Base-by-base conservation (phyloP, 1,140 invertebrate genomes). In the Tribolium madens region DNA sequence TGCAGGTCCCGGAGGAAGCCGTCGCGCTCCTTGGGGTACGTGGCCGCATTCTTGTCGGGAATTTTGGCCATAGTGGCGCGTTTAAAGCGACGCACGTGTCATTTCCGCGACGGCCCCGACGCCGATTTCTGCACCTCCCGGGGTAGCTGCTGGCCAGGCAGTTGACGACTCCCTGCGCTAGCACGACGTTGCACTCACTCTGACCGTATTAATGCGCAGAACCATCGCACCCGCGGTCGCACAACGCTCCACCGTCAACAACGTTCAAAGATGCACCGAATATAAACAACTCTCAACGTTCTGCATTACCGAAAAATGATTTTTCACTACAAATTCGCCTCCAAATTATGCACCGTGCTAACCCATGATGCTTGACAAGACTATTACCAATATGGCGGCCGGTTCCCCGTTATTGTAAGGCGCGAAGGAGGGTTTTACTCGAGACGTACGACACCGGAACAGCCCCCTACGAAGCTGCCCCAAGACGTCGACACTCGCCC, bases 1-100 rank as follows among this genome's bases (percentile, higher is more conserved):
- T 89, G 88, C 78, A 95, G 87, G 81, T 93, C 92, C 83, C 90
- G 88, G 76, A 94, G 86, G 88, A 94, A 94, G 80, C 88, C 88
- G 75, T 90, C 89, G 80, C 91, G 89, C 87, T 93, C 92, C 87
- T 90, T 88, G 83, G 90, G 88, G 87, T 93, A 93, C 79, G 88
- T 90, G 85, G 89, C 89, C 80, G 91, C 89, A 86, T 93, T 92
- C 89, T 93, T 93, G 87, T 91, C 91, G 82, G 91, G 88, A 87
- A 91, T 87, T 86, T 89, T 88, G 85, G 92, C 91, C 91, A 92
- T 92, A 77, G 81, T 80, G 68, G 64, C 68, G 33, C 14, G 71
- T 33, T 48, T 12, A 36, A 17, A 53, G 52, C 33, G 48, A 21
- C 47, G 79, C 83, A 84, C 83, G 83, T 84, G 83, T 84, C 82